phyloP scores from a whole-genome alignment of 2,888 invertebrate species.

The Celastrina argiolus region DNA sequence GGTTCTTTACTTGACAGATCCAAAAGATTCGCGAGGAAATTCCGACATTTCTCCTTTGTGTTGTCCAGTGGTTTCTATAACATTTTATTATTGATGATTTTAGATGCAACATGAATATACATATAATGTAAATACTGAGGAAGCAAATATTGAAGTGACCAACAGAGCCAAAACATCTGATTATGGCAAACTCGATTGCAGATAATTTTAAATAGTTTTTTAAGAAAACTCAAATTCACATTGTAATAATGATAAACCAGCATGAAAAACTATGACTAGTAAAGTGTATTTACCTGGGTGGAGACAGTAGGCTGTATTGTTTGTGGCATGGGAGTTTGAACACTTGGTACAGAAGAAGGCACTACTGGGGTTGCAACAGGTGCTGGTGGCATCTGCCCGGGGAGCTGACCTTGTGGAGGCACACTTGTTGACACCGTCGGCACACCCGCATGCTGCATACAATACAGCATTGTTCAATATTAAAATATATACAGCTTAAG shows the following conservation, averaged over 20 bases:
- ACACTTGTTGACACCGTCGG: constrained; percentile 64
- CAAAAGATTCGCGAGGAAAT: constrained; percentile 96
- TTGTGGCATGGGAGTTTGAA: constrained; percentile 40
- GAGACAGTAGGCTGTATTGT: constrained; percentile 44
- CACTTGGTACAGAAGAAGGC: constrained; percentile 34
- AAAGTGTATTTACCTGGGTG: constrained; percentile 44
- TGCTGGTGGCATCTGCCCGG: constrained; percentile 46
- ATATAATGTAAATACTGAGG: no score
- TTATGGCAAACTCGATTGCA: no score
- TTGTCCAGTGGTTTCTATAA: constrained; percentile 79
- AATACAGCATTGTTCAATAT: constrained; percentile 25
- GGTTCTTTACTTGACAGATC: constrained; percentile 97
- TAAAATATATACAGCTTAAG: background rate
- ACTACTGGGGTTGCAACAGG: constrained; percentile 47
- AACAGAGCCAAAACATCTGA: no score
- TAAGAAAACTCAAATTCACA: background rate
- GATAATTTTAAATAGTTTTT: no score
- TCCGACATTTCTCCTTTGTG: constrained; percentile 98
- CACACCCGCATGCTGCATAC: constrained; percentile 60
- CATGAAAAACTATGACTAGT: no score
- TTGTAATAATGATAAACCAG: background rate
- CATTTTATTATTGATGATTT: background rate
- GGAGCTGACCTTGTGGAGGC: constrained; percentile 52
- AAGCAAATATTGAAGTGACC: no score
- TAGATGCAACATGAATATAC: no score